These are phyloP conservation scores for Pterocles burchelli DNA, from an alignment of 2,113 vertebrate species.

Conservation along the genomic window DNA sequence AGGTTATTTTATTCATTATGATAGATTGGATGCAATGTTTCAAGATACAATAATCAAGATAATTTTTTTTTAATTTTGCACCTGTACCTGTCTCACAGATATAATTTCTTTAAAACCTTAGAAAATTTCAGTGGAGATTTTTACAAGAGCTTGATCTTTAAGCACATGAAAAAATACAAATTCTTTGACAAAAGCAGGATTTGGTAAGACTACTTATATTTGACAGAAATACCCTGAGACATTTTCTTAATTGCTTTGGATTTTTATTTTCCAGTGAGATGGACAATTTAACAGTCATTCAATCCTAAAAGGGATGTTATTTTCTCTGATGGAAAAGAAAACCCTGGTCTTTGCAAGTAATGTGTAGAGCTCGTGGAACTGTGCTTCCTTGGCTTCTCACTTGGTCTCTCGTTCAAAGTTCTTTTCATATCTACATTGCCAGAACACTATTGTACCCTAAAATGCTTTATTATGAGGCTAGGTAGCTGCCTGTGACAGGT, in stretches of 20 bases:
- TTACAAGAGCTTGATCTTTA: constrained; percentile 3
- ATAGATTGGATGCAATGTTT: background rate
- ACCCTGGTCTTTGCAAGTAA: background rate
- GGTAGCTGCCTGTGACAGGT: background rate
- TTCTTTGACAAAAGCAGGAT: background rate
- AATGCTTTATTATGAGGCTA: background rate
- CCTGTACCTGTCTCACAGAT: background rate
- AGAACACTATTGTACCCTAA: background rate
- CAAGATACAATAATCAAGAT: background rate
- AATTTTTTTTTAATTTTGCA: background rate
- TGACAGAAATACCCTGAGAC: background rate
- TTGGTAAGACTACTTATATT: background rate
- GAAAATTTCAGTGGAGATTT: background rate
- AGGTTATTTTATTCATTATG: constrained; percentile 2
- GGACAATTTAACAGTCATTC: background rate
- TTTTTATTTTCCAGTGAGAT: background rate
- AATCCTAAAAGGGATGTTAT: background rate
- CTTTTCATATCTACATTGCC: background rate
- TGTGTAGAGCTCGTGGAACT: background rate
- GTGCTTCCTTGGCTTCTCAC: background rate
- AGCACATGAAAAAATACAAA: background rate
- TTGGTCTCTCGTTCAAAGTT: background rate
- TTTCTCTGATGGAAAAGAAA: background rate
- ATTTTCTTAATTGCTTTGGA: background rate
- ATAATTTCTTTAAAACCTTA: background rate